Percentiles rank a stretch among this genome's conserved stretches.
phyloP scores from a whole-genome alignment of 1,140 invertebrate species.

The Drosophila repletoides region DNA sequence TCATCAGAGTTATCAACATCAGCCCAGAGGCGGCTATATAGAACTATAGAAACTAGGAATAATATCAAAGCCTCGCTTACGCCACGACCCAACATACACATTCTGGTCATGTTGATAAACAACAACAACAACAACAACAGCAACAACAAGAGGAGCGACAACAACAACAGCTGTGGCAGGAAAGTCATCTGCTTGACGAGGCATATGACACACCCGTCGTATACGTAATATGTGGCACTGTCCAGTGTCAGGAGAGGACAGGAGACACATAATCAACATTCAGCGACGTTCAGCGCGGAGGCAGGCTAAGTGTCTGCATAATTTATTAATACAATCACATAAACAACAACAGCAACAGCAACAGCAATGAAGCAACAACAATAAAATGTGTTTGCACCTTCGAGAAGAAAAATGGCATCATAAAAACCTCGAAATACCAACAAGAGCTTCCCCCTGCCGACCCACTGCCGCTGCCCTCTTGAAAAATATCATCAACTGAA shows the following conservation, averaged over 20 bases:
- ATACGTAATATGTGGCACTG: constrained; percentile 63
- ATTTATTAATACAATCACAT: constrained; percentile 61
- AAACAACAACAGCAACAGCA: constrained; percentile 1
- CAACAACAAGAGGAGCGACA: constrained; percentile 18
- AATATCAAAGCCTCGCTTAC: constrained; percentile 16
- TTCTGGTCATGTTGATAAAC: constrained; percentile 38
- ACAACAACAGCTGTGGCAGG: constrained; percentile 6
- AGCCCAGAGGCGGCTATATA: constrained; percentile 62
- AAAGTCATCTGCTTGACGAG: constrained; percentile 9
- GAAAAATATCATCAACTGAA: constrained; percentile 52
- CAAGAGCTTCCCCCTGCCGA: constrained; percentile 30
- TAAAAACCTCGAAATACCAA: constrained; percentile 18
- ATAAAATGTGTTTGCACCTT: constrained; percentile 54
- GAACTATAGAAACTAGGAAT: constrained; percentile 41
- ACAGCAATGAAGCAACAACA: constrained; percentile 5
- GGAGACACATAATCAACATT: constrained; percentile 39
- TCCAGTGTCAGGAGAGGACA: constrained; percentile 33
- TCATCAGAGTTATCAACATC: constrained; percentile 79
- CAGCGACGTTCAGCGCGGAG: background rate
- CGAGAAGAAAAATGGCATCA: constrained; percentile 57
- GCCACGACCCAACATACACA: constrained; percentile 17
- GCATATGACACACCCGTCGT: constrained; percentile 46
- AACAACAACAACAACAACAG: background rate
- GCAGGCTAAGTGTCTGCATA: constrained; percentile 70
- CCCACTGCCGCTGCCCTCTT: no score